Conservation (phyloP, 2,797 vertebrate species). For the Eleutherodactylus coqui region DNA sequence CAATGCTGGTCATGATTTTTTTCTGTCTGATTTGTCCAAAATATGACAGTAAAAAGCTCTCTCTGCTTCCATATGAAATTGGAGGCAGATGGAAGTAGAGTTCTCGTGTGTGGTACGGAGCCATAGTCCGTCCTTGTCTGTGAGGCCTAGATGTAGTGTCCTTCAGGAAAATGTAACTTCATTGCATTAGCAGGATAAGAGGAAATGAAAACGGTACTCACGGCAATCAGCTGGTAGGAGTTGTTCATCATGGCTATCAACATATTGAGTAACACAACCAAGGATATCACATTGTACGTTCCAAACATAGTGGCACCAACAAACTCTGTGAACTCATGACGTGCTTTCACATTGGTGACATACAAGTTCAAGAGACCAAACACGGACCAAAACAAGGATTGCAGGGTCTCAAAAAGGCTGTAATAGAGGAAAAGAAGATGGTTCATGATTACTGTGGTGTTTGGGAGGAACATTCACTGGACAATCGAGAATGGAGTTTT, state of each 20-base stretch:
- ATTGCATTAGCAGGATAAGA: not conserved
- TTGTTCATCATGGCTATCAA: conserved; percentile 99
- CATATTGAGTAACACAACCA: conserved; percentile 96
- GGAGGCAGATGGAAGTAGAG: too few species aligned
- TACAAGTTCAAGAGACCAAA: conserved; percentile 93
- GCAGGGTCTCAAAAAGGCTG: conserved; percentile 94
- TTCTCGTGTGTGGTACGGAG: too few species aligned
- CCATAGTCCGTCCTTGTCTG: not conserved
- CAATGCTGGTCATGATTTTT: not conserved
- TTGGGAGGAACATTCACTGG: not conserved
- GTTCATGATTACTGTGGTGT: not conserved
- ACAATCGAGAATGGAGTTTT: too few species aligned
- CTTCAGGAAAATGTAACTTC: not conserved
- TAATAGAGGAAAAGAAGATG: conserved; percentile 32
- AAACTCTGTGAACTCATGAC: conserved; percentile 95
- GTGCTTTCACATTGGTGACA: conserved; percentile 93
- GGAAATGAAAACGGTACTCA: conserved; percentile 75
- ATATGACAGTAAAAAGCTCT: too few species aligned
- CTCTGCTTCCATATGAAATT: too few species aligned
- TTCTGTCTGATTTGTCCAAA: too few species aligned
- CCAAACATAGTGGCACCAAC: conserved; percentile 97
- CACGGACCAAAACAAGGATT: conserved; percentile 97
- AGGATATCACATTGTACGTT: conserved; percentile 94
- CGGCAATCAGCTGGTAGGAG: conserved; percentile 96
- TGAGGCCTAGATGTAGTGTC: not conserved